phyloP scores from a whole-genome alignment of 2,797 vertebrate species.

The Phalanger gymnotis region DNA sequence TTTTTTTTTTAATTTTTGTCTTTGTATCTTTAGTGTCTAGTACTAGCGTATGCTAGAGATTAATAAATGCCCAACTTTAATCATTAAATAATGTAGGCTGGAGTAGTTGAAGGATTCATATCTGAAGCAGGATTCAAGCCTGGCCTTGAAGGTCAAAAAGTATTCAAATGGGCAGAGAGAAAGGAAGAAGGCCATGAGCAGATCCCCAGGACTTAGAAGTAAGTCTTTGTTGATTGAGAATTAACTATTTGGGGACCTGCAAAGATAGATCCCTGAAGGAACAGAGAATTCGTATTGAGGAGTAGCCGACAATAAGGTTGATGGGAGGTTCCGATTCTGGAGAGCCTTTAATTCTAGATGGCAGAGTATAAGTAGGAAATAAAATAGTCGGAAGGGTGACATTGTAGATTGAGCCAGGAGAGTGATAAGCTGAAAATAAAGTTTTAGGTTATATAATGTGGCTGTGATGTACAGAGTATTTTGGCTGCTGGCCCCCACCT shows the following conservation, averaged over 20 bases:
- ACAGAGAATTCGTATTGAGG: background rate
- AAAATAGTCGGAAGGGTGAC: background rate
- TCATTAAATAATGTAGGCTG: background rate
- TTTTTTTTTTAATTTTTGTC: background rate
- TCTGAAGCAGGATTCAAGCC: background rate
- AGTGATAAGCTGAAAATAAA: background rate
- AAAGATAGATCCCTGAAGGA: background rate
- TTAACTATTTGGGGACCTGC: background rate
- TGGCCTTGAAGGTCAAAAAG: background rate
- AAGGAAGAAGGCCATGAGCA: background rate
- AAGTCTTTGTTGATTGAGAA: background rate
- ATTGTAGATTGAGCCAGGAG: background rate
- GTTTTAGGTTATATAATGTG: background rate
- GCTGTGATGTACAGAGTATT: background rate
- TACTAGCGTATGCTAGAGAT: background rate
- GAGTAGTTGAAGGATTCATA: background rate
- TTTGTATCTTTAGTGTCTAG: background rate
- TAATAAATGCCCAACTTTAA: background rate
- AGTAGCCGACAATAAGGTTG: background rate
- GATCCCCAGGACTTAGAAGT: background rate
- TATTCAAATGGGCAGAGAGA: background rate
- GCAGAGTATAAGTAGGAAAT: background rate
- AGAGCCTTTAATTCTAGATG: background rate
- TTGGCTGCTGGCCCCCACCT: background rate
- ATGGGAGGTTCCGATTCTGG: background rate